Conservation (phyloP, 1,140 invertebrate genomes). For the Tribolium castaneum region DNA sequence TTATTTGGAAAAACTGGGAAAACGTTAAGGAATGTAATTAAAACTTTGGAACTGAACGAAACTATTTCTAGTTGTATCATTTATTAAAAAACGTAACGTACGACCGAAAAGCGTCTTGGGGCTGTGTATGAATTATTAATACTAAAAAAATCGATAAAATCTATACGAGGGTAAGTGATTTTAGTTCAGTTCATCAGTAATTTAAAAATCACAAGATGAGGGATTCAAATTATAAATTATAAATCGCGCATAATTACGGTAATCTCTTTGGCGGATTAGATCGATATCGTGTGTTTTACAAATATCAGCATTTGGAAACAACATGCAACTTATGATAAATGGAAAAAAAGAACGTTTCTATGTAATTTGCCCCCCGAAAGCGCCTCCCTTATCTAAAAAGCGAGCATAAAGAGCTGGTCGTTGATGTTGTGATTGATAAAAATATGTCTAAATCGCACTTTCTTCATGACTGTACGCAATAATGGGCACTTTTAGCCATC, state of each 20-base stretch:
- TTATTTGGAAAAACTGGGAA: neutral
- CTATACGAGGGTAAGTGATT: neutral
- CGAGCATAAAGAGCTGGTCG: neutral
- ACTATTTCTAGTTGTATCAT: too few relatives aligned
- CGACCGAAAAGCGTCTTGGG: too few relatives aligned
- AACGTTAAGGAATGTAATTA: too few relatives aligned
- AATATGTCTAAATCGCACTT: neutral
- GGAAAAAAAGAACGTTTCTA: neutral
- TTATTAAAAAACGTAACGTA: too few relatives aligned
- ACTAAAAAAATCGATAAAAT: too few relatives aligned
- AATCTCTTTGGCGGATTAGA: neutral
- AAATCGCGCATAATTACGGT: neutral
- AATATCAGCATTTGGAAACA: neutral
- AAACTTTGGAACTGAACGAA: too few relatives aligned
- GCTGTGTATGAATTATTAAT: too few relatives aligned
- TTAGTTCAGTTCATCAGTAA: neutral
- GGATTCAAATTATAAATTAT: neutral
- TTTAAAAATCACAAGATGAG: neutral
- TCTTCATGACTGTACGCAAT: neutral
- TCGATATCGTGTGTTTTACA: neutral
- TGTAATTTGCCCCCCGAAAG: neutral
- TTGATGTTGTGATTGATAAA: neutral
- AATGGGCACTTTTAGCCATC: constrained; percentile 1
- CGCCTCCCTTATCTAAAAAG: constrained; percentile 7
- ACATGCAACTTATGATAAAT: neutral